phyloP scores from a whole-genome alignment of 2,113 vertebrate genomes.

The Gallinago undulata region DNA sequence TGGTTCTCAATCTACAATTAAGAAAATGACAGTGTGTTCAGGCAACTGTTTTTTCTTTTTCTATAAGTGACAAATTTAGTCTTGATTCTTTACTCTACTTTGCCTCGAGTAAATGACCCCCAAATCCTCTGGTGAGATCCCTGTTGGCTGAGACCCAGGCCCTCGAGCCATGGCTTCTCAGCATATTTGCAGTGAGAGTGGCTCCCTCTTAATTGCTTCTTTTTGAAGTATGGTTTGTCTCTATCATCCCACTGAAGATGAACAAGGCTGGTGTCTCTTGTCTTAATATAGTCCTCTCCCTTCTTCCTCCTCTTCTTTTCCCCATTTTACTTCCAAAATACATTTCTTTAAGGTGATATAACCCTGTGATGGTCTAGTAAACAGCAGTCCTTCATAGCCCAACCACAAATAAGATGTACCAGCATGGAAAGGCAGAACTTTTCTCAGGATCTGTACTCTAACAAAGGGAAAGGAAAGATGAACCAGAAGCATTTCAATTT shows the following conservation, averaged over 20 bases:
- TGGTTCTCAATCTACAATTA: neutral
- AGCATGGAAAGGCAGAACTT: neutral
- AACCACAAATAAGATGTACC: neutral
- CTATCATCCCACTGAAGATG: neutral
- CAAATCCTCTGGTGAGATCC: neutral
- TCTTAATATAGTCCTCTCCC: neutral
- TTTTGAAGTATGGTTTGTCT: constrained; percentile 6
- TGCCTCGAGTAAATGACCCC: neutral
- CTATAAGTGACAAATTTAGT: neutral
- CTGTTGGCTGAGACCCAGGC: neutral
- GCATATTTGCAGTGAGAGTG: neutral
- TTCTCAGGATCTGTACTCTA: neutral
- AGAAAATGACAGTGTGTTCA: neutral
- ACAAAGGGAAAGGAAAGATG: neutral
- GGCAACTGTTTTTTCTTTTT: neutral
- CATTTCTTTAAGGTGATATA: neutral
- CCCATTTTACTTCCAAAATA: neutral
- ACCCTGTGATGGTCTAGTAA: neutral
- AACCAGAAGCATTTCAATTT: neutral
- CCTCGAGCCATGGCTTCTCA: neutral
- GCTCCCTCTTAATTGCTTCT: neutral
- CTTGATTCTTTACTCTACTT: neutral
- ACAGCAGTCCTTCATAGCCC: fast-evolving
- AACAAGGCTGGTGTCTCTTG: neutral
- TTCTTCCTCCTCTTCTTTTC: neutral